These are phyloP conservation scores for Leptopilina clavipes DNA, from an alignment of 1,140 invertebrate genomes.

Conservation along the genomic window DNA sequence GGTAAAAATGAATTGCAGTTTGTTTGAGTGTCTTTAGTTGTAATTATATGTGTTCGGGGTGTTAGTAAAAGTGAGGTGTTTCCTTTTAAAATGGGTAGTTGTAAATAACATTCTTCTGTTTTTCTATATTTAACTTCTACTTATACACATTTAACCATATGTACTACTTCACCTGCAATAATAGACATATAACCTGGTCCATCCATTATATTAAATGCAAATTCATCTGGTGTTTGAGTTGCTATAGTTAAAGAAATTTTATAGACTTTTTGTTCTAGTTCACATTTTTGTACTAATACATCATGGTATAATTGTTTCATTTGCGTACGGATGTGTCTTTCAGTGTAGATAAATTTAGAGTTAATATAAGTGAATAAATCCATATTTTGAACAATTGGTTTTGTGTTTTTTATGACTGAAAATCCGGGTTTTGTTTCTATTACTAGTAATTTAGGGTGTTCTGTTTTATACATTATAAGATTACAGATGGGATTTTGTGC, in stretches of 20 bases:
- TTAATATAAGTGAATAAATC: conserved; percentile 42
- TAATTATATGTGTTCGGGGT: conserved; percentile 39
- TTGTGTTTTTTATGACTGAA: background rate
- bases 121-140: conserved; percentile 31
- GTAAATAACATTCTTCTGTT: background rate
- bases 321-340: conserved; percentile 33
- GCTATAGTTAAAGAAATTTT: conserved; percentile 7
- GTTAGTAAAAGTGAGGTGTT: background rate
- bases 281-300: conserved; percentile 34
- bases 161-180: conserved; percentile 38
- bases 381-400: conserved; percentile 2
- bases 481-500: background rate
- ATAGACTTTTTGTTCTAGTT: conserved; percentile 36
- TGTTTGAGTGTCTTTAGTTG: conserved; percentile 21
- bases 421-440: conserved; percentile 34
- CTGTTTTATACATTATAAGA: conserved; percentile 36
- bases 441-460: conserved; percentile 53
- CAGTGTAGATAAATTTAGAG: conserved; percentile 36
- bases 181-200: conserved; percentile 49
- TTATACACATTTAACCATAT: conserved; percentile 43
- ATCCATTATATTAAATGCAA: conserved; percentile 49
- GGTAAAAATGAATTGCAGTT: conserved; percentile 38
- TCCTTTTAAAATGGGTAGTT: background rate
- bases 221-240: conserved; percentile 42
- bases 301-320: conserved; percentile 29